These are phyloP conservation scores for Agrochola circellaris DNA, from an alignment of 2,888 invertebrate genomes.

Conservation along the genomic window DNA sequence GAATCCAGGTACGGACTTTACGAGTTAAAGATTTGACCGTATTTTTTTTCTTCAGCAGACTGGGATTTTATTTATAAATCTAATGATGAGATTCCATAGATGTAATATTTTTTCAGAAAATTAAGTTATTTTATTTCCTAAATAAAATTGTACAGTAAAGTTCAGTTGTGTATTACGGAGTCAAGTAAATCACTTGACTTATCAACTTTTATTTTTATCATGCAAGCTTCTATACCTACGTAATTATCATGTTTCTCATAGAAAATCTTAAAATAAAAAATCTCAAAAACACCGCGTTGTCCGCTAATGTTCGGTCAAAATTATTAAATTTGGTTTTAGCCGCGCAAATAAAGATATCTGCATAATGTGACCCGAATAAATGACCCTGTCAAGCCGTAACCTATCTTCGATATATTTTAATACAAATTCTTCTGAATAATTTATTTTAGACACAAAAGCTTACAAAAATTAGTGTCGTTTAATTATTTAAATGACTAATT, in stretches of 20 bases:
- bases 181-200: neutral
- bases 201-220: neutral
- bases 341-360: constrained; percentile 46
- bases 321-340: constrained; percentile 5
- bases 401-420: constrained; percentile 12
- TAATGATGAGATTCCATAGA: neutral
- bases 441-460: constrained; percentile 13
- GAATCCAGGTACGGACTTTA: constrained; percentile 66
- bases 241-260: neutral
- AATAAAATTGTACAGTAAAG: neutral
- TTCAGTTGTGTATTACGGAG: neutral
- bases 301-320: neutral
- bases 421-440: constrained; percentile 19
- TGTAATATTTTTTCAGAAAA: neutral
- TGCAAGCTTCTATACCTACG: no score
- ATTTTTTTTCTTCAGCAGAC: neutral
- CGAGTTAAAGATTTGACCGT: constrained; percentile 4
- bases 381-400: constrained; percentile 29
- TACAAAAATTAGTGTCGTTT: constrained; percentile 10
- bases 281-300: neutral
- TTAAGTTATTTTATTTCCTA: neutral
- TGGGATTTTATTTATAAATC: neutral
- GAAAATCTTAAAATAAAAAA: neutral
- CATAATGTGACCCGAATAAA: constrained; percentile 24
- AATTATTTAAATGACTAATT: constrained; percentile 21